phyloP scores from a whole-genome alignment of 2,888 invertebrate species.

The Frankliniella intonsa region DNA sequence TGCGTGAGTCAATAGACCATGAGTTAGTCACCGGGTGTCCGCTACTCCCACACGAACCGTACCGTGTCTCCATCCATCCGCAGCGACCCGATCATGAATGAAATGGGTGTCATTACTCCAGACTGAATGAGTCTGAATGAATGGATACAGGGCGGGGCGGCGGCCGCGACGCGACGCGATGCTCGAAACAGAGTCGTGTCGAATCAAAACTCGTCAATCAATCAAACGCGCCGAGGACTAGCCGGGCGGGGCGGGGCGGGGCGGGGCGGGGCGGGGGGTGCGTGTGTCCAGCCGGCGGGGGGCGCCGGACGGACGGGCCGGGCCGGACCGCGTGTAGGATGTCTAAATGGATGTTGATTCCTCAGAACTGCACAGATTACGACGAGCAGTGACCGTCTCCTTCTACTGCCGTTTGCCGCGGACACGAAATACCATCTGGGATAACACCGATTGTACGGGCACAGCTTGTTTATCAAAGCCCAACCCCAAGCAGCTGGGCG shows the following conservation, averaged over 20 bases:
- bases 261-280: background rate
- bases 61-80: too few relatives aligned
- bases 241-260: too few relatives aligned
- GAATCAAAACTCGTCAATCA: constrained; percentile 10
- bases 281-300: background rate
- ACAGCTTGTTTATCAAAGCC: too few relatives aligned
- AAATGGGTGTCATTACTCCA: constrained; percentile 19
- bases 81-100: background rate
- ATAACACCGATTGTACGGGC: too few relatives aligned
- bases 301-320: background rate
- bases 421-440: too few relatives aligned
- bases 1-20: too few relatives aligned
- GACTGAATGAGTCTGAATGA: constrained; percentile 5
- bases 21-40: too few relatives aligned
- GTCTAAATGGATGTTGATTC: too few relatives aligned
- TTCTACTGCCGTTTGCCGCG: too few relatives aligned
- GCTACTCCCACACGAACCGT: too few relatives aligned
- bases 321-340: background rate
- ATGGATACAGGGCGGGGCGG: background rate
- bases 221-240: background rate
- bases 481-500: background rate
- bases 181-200: background rate
- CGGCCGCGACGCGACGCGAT: background rate
- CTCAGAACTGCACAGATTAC: too few relatives aligned
- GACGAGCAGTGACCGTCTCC: too few relatives aligned